These are phyloP conservation scores for Stomatorhinus ivindoensis DNA, from an alignment of 2,113 vertebrate genomes.

Conservation along the genomic window DNA sequence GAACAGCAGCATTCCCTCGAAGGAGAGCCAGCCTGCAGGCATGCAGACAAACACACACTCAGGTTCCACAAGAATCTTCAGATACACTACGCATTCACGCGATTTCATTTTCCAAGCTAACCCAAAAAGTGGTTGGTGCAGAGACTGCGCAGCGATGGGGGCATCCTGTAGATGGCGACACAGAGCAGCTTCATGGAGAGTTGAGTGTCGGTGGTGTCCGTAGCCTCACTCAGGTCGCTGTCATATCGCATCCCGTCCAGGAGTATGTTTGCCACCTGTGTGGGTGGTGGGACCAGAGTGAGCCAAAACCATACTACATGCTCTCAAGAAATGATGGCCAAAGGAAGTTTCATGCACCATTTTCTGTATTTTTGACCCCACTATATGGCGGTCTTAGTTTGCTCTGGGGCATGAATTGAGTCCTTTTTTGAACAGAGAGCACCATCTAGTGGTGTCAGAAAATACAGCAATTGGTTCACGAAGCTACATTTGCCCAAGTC, in stretches of 20 bases:
- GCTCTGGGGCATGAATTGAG: background rate
- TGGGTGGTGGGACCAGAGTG: constrained; percentile 10
- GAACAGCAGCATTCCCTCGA: constrained; percentile 95
- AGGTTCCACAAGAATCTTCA: background rate
- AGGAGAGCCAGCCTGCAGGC: constrained; percentile 83
- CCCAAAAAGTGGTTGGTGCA: constrained; percentile 98
- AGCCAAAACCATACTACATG: background rate
- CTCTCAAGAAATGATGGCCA: background rate
- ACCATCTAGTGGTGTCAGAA: background rate
- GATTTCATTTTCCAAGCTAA: constrained; percentile 44
- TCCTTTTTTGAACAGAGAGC: background rate
- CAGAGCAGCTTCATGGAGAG: constrained; percentile 83
- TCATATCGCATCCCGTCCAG: constrained; percentile 91
- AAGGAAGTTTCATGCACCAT: background rate
- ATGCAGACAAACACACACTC: constrained; percentile 50
- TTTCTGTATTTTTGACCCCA: background rate
- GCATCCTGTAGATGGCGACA: constrained; percentile 89
- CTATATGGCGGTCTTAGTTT: background rate
- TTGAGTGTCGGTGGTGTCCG: constrained; percentile 65
- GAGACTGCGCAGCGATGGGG: constrained; percentile 80
- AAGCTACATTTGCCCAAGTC: background rate
- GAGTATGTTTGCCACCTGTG: constrained; percentile 89
- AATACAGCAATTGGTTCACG: background rate
- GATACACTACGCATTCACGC: background rate
- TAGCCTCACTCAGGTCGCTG: constrained; percentile 73